Conservation (phyloP, 37 sponge, comb jelly and placozoan genomes). For the Hexactinellida sp. region DNA sequence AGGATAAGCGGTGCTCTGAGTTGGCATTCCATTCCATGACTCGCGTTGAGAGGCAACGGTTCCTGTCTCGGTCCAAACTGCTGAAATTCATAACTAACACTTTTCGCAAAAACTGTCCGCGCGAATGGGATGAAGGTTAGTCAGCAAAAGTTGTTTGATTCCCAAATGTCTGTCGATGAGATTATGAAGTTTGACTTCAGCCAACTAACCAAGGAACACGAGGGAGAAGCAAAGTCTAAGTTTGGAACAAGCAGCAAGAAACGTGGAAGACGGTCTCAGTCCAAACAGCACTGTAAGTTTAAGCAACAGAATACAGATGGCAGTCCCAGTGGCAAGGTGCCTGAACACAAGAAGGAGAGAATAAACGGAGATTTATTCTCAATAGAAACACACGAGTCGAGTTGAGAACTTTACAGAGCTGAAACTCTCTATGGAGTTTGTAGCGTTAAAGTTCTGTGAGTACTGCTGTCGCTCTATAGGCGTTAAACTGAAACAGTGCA, state of each 20-base stretch:
- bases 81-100: neutral
- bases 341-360: neutral
- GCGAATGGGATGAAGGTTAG: neutral
- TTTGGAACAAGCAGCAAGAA: neutral
- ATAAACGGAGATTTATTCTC: neutral
- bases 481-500: neutral
- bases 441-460: neutral
- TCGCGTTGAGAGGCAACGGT: neutral
- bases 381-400: neutral
- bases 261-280: neutral
- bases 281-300: neutral
- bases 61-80: neutral
- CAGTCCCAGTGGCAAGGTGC: neutral
- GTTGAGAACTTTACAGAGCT: neutral
- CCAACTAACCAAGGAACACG: neutral
- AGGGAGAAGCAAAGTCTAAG: neutral
- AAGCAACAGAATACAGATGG: neutral
- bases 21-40: constrained; percentile 1
- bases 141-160: neutral
- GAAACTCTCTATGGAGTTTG: neutral
- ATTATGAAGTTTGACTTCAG: neutral
- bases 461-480: neutral
- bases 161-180: neutral
- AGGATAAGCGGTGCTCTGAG: neutral
- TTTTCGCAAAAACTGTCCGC: neutral